Evolutionary conservation across 2,113 vertebrate species (phyloP).

Genomic region (Upupa epops): DNA sequence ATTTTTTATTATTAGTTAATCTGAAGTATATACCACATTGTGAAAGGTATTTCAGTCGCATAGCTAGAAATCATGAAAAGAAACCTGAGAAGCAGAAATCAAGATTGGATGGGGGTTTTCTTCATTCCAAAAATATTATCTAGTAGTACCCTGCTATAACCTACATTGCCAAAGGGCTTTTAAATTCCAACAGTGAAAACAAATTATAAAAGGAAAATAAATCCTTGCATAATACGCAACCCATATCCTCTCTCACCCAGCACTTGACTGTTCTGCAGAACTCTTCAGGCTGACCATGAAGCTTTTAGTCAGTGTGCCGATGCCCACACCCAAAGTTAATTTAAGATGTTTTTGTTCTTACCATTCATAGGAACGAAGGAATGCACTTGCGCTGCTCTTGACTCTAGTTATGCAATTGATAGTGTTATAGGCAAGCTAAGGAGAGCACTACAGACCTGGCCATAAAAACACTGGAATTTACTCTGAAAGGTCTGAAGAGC

Average conservation of each 20-base stretch:
- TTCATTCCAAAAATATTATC: background rate
- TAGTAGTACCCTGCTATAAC: background rate
- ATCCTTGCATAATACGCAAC: background rate
- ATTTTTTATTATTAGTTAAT: background rate
- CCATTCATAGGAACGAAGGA: background rate
- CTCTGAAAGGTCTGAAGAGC: background rate
- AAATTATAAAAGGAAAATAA: constrained; percentile 5
- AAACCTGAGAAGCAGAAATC: background rate
- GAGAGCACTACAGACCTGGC: background rate
- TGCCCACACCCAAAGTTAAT: constrained; percentile 13
- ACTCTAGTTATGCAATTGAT: background rate
- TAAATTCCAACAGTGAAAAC: constrained; percentile 4
- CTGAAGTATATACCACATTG: background rate
- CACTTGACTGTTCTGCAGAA: background rate
- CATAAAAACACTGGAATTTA: background rate
- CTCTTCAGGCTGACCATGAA: background rate
- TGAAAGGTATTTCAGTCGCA: background rate
- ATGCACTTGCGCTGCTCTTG: background rate
- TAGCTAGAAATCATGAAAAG: background rate
- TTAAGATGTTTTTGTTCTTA: background rate
- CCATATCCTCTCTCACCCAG: background rate
- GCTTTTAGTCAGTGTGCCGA: background rate
- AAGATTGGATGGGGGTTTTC: background rate
- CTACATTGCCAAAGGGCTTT: constrained; percentile 1
- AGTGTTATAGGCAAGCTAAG: background rate